phyloP scores from a whole-genome alignment of 1,140 invertebrate genomes.

The Sycophaga agraensis region DNA sequence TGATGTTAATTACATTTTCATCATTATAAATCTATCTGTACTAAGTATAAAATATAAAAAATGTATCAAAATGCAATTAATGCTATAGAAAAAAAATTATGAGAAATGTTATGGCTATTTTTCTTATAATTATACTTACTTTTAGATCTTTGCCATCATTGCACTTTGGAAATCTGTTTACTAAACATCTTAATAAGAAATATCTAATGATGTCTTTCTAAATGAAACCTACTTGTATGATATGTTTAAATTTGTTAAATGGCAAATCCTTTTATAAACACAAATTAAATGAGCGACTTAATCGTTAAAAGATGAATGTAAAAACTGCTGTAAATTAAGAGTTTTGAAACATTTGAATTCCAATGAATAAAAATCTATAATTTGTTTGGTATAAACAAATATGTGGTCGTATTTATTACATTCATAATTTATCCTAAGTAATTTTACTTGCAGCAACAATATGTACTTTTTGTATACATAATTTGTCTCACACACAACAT shows the following conservation, averaged over 20 bases:
- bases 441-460: constrained; percentile 19
- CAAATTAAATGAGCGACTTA: no score
- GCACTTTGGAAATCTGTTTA: constrained; percentile 21
- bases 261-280: no score
- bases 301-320: no score
- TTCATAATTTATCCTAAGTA: background rate
- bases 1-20: constrained; percentile 12
- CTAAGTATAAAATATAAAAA: constrained; percentile 1
- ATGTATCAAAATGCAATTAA: constrained; percentile 3
- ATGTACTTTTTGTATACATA: constrained; percentile 28
- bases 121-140: constrained; percentile 19
- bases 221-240: constrained; percentile 17
- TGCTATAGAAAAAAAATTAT: constrained; percentile 8
- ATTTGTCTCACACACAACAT: constrained; percentile 26
- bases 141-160: constrained; percentile 12
- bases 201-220: constrained; percentile 16
- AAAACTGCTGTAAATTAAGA: no score
- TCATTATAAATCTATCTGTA: constrained; percentile 11
- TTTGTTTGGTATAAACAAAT: background rate
- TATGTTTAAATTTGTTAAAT: constrained; percentile 24
- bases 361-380: background rate
- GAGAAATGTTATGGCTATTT: background rate
- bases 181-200: constrained; percentile 16
- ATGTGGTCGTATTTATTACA: background rate
- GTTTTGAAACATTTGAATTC: no score